phyloP scores from a whole-genome alignment of 2,888 invertebrate species.

The Diarsia dahlii region DNA sequence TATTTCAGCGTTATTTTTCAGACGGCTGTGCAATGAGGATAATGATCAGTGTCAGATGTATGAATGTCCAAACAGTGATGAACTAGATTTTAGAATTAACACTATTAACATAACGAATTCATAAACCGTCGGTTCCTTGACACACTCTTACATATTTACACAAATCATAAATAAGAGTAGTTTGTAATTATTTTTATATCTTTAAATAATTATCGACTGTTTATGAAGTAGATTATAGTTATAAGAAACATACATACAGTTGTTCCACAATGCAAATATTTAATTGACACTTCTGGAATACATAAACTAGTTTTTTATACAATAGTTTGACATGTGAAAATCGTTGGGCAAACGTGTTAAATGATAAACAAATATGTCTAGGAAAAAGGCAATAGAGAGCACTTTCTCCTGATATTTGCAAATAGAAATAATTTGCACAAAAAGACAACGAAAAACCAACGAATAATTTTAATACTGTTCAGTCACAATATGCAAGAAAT shows the following conservation, averaged over 20 bases:
- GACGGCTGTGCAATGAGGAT: constrained; percentile 90
- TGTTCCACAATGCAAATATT: constrained; percentile 72
- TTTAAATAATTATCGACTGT: constrained; percentile 78
- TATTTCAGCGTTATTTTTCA: constrained; percentile 87
- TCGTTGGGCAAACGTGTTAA: constrained; percentile 27
- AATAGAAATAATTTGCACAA: constrained; percentile 28
- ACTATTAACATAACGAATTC: constrained; percentile 86
- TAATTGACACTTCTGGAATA: constrained; percentile 38
- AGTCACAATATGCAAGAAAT: constrained; percentile 13
- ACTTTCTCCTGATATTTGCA: constrained; percentile 23
- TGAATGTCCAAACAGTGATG: constrained; percentile 89
- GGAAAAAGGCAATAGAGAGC: background rate
- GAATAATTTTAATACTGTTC: constrained; percentile 36
- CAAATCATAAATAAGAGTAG: constrained; percentile 49
- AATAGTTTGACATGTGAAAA: constrained; percentile 14
- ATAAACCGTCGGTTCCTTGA: constrained; percentile 81
- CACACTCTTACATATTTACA: constrained; percentile 62
- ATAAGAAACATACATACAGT: constrained; percentile 76
- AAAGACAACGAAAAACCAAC: constrained; percentile 49
- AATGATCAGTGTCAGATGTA: constrained; percentile 87
- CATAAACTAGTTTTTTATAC: constrained; percentile 10
- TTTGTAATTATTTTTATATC: constrained; percentile 52
- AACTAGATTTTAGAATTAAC: constrained; percentile 88
- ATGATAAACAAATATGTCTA: constrained; percentile 1
- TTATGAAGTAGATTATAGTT: constrained; percentile 84